These are phyloP conservation scores for Natator depressus DNA, from an alignment of 2,113 vertebrate species.

Conservation along the genomic window DNA sequence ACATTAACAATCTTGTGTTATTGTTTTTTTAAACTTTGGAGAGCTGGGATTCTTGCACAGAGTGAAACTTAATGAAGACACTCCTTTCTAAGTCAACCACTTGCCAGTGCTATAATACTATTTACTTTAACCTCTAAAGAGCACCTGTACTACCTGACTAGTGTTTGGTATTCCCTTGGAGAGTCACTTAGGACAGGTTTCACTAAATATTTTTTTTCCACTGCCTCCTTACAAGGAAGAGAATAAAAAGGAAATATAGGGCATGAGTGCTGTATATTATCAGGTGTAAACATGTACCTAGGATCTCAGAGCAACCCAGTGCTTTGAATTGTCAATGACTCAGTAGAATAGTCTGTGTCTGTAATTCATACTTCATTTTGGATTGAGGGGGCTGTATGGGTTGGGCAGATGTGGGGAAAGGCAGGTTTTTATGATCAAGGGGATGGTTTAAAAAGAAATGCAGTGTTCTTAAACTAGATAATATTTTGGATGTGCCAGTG, in stretches of 20 bases:
- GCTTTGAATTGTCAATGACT: not conserved
- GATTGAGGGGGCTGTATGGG: not conserved
- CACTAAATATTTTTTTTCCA: not conserved
- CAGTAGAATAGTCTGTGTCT: not conserved
- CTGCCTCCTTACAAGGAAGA: not conserved
- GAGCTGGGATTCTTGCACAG: not conserved
- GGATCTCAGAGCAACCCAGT: not conserved
- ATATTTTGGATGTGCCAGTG: not conserved
- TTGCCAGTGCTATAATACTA: fast-evolving
- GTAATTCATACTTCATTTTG: not conserved
- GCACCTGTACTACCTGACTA: not conserved
- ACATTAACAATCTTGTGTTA: not conserved
- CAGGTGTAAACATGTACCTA: fast-evolving
- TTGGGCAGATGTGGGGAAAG: not conserved
- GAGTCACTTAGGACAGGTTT: not conserved
- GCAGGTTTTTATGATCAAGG: not conserved
- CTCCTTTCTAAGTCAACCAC: not conserved
- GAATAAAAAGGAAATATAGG: fast-evolving
- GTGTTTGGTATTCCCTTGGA: not conserved
- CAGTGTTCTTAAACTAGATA: not conserved
- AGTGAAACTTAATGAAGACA: not conserved
- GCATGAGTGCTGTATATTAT: fast-evolving
- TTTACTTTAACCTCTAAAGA: not conserved
- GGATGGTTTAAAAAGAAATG: not conserved
- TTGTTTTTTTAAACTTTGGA: not conserved